These are phyloP conservation scores for Onchidella celtica DNA, from an alignment of 2,888 invertebrate species.

Conservation along the genomic window DNA sequence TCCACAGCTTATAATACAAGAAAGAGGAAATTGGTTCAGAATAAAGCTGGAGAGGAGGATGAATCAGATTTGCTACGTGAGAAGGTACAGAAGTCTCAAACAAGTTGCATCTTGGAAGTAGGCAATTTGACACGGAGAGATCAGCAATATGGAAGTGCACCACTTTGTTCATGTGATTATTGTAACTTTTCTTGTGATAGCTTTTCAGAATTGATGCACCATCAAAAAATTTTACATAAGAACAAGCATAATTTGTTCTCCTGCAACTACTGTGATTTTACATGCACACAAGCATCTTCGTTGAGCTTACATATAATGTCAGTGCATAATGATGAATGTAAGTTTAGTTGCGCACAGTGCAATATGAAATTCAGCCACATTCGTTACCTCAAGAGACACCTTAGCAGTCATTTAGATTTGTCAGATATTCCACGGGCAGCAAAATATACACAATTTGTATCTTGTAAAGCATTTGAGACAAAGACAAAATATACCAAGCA, in stretches of 20 bases:
- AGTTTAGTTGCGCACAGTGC: neutral
- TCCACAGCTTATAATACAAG: too few relatives aligned
- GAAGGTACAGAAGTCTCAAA: too few relatives aligned
- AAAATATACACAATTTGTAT: neutral
- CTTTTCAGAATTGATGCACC: neutral
- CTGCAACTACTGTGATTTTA: slow-evolving; percentile 3
- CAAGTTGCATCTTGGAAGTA: too few relatives aligned
- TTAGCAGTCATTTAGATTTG: neutral
- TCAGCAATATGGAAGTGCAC: too few relatives aligned
- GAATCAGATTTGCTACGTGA: too few relatives aligned
- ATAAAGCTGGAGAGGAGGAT: too few relatives aligned
- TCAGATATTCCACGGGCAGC: neutral
- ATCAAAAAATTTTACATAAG: neutral
- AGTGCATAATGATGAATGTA: neutral
- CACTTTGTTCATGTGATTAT: slow-evolving; percentile 13
- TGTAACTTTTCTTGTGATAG: slow-evolving; percentile 11
- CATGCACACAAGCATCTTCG: neutral
- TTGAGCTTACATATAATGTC: neutral
- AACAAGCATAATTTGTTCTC: neutral
- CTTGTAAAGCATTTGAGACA: neutral
- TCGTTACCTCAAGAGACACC: slow-evolving; percentile 6
- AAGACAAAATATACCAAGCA: slow-evolving; percentile 1
- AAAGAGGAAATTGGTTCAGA: too few relatives aligned
- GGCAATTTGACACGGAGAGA: too few relatives aligned
- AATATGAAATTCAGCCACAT: neutral